Evolutionary conservation across 2,113 vertebrate species (phyloP).

Genomic region (Pionites leucogaster): DNA sequence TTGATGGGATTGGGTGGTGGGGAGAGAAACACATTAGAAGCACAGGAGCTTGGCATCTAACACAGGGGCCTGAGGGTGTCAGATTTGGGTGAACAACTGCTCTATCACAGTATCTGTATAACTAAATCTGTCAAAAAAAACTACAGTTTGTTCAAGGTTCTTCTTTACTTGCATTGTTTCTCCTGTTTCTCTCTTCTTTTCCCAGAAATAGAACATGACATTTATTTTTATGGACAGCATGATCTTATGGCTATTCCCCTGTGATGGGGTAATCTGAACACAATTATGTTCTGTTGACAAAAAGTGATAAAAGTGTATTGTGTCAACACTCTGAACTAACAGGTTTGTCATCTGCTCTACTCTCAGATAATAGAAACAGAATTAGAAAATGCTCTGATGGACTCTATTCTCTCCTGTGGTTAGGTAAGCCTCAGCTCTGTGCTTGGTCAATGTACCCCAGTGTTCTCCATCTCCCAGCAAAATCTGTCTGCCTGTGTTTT

Average conservation of each 20-base stretch:
- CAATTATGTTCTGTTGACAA: constrained; percentile 48
- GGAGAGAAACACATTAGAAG: neutral
- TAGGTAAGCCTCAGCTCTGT: neutral
- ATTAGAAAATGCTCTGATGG: constrained; percentile 37
- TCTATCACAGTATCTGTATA: neutral
- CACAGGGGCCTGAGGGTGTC: neutral
- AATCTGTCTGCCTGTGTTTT: neutral
- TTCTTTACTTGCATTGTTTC: neutral
- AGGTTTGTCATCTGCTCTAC: constrained; percentile 49
- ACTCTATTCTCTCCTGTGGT: neutral
- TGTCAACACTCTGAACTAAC: constrained; percentile 46
- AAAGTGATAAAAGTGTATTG: constrained; percentile 45
- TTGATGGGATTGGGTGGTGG: neutral
- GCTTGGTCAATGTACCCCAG: neutral
- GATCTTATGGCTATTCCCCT: constrained; percentile 53
- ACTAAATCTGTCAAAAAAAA: neutral
- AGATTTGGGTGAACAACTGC: neutral
- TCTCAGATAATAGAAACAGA: constrained; percentile 41
- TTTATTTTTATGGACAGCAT: constrained; percentile 48
- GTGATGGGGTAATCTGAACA: constrained; percentile 3
- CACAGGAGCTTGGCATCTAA: neutral
- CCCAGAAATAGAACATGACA: constrained; percentile 25
- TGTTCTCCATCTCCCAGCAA: neutral
- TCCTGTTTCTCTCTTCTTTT: constrained; percentile 2
- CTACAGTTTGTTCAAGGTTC: neutral